These are phyloP conservation scores for Meteorus cinctellus DNA, from an alignment of 2,888 invertebrate species.

Conservation along the genomic window DNA sequence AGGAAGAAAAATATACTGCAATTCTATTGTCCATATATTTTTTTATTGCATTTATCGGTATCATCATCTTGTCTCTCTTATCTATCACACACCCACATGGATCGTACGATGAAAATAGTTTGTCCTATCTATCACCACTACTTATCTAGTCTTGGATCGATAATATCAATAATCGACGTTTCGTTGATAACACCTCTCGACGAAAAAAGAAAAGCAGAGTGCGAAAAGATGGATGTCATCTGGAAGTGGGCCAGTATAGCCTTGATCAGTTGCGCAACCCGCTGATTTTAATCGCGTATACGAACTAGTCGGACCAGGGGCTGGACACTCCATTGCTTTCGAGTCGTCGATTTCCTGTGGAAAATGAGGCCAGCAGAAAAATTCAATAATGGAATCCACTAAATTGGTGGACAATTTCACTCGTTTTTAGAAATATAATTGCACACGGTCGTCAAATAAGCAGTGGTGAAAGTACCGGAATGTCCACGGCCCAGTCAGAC, in stretches of 20 bases:
- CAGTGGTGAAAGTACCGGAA: too few relatives aligned
- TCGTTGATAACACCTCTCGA: background rate
- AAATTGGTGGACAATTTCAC: too few relatives aligned
- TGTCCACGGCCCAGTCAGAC: background rate
- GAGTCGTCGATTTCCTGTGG: too few relatives aligned
- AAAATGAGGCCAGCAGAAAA: too few relatives aligned
- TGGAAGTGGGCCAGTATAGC: constrained; percentile 6
- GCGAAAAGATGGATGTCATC: background rate
- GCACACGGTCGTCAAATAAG: too few relatives aligned
- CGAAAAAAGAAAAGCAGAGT: background rate
- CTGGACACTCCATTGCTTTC: too few relatives aligned
- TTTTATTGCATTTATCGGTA: background rate
- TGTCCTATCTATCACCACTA: background rate
- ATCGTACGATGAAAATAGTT: background rate
- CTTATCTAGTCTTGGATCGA: constrained; percentile 9
- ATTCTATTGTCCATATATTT: background rate
- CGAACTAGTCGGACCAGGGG: background rate
- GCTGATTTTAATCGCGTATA: background rate
- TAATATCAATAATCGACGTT: constrained; percentile 20
- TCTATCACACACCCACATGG: background rate
- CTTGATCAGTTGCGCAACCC: background rate
- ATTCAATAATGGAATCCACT: too few relatives aligned
- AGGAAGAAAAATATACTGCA: background rate
- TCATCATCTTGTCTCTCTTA: background rate
- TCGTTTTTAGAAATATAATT: too few relatives aligned